Percentiles rank a stretch among this genome's conserved stretches.
Evolutionary conservation across 2,888 invertebrate genomes (phyloP).

Genomic region (Pterostichus niger): DNA sequence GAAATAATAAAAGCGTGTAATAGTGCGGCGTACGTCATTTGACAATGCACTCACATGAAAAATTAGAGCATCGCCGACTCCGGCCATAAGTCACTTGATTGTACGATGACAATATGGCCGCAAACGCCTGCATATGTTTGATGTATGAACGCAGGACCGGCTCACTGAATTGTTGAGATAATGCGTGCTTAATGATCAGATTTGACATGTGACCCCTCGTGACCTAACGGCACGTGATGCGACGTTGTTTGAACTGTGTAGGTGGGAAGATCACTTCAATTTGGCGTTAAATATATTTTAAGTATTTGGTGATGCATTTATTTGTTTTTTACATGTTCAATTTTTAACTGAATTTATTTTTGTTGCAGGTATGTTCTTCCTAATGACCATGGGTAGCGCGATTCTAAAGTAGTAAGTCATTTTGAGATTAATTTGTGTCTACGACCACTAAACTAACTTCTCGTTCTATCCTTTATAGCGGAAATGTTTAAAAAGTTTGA

Average conservation of each 20-base stretch:
- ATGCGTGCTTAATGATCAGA: constrained; percentile 41
- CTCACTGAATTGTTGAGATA: constrained; percentile 39
- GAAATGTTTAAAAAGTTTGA: too few relatives aligned
- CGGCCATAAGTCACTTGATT: constrained; percentile 56
- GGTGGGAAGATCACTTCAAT: neutral
- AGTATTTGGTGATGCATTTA: neutral
- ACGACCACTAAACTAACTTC: neutral
- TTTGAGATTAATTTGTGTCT: neutral
- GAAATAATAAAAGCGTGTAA: constrained; percentile 48
- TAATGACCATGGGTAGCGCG: neutral
- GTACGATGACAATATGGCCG: constrained; percentile 55
- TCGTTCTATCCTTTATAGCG: too few relatives aligned
- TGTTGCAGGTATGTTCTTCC: constrained; percentile 48
- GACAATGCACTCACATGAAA: constrained; percentile 49
- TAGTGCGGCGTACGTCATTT: constrained; percentile 19
- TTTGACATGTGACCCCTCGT: constrained; percentile 37
- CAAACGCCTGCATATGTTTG: constrained; percentile 45
- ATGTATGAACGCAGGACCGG: constrained; percentile 37
- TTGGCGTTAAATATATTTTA: neutral
- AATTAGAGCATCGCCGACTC: constrained; percentile 44
- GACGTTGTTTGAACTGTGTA: neutral
- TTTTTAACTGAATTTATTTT: constrained; percentile 16
- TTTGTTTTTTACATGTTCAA: constrained; percentile 15
- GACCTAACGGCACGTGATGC: constrained; percentile 21
- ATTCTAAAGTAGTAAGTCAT: constrained; percentile 35